phyloP scores from a whole-genome alignment of 2,888 invertebrate genomes.

The Catocala nupta region DNA sequence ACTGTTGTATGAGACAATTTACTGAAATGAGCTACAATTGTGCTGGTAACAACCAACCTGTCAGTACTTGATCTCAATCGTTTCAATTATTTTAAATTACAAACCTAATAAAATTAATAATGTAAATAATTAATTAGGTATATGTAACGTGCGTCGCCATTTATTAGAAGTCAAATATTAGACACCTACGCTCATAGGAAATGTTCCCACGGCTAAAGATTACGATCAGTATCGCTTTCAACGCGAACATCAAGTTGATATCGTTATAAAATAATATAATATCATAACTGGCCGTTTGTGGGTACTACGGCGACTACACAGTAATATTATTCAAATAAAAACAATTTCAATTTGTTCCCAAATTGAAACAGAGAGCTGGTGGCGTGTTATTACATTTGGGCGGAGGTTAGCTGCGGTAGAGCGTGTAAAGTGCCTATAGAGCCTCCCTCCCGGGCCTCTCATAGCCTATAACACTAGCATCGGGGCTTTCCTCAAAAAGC shows the following conservation, averaged over 20 bases:
- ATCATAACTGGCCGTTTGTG: conserved; percentile 62
- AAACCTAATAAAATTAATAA: no score
- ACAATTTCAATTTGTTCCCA: conserved; percentile 88
- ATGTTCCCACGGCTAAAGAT: conserved; percentile 23
- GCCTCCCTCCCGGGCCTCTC: conserved; percentile 82
- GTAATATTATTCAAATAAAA: conserved; percentile 87
- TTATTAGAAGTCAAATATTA: background rate
- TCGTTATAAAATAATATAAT: conserved; percentile 53
- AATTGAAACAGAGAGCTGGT: conserved; percentile 87
- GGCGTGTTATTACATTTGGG: conserved; percentile 85
- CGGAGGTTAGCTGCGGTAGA: conserved; percentile 84
- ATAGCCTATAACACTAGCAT: conserved; percentile 85
- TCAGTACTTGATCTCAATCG: conserved; percentile 9
- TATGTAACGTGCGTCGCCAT: background rate
- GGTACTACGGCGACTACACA: conserved; percentile 57
- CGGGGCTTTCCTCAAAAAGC: conserved; percentile 83
- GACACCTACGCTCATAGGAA: conserved; percentile 7
- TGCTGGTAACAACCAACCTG: conserved; percentile 5
- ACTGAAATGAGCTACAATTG: conserved; percentile 26
- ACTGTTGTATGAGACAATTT: conserved; percentile 21
- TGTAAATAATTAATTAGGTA: background rate
- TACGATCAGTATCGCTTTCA: conserved; percentile 39
- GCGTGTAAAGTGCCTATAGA: conserved; percentile 86
- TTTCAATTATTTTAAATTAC: background rate
- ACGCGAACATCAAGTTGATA: conserved; percentile 36